Conservation (phyloP, 1,140 invertebrate genomes). For the Brachystomella parvula region DNA sequence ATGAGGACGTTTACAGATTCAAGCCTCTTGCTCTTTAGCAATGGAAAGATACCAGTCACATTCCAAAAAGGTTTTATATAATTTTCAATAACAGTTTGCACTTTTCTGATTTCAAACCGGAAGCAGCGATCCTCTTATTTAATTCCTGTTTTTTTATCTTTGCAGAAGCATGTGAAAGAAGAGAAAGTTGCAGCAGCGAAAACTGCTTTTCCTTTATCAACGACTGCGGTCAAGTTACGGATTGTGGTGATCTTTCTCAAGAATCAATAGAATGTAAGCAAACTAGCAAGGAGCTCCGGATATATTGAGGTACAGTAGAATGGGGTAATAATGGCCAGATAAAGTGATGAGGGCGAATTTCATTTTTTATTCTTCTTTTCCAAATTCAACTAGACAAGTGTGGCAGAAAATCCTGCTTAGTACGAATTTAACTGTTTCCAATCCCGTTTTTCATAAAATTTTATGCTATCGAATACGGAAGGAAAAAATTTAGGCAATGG, state of each 20-base stretch:
- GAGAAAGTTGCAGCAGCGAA: neutral
- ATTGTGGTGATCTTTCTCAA: neutral
- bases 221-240: constrained; percentile 3
- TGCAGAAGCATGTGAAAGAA: constrained; percentile 1
- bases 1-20: constrained; percentile 44
- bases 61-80: constrained; percentile 6
- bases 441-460: too few relatives aligned
- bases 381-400: neutral
- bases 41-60: constrained; percentile 40
- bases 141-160: too few relatives aligned
- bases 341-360: too few relatives aligned
- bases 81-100: too few relatives aligned
- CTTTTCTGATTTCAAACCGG: too few relatives aligned
- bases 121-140: too few relatives aligned
- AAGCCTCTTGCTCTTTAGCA: constrained; percentile 45
- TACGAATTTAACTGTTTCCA: neutral
- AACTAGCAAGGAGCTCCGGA: too few relatives aligned
- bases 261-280: constrained; percentile 46
- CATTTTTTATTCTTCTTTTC: neutral
- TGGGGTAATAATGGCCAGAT: too few relatives aligned
- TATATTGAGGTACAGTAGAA: too few relatives aligned
- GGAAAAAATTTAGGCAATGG: too few relatives aligned
- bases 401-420: neutral
- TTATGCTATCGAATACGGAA: too few relatives aligned
- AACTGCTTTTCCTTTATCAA: constrained; percentile 15